Evolutionary conservation across 2,113 vertebrate genomes (phyloP).

Genomic region (Pica pica): DNA sequence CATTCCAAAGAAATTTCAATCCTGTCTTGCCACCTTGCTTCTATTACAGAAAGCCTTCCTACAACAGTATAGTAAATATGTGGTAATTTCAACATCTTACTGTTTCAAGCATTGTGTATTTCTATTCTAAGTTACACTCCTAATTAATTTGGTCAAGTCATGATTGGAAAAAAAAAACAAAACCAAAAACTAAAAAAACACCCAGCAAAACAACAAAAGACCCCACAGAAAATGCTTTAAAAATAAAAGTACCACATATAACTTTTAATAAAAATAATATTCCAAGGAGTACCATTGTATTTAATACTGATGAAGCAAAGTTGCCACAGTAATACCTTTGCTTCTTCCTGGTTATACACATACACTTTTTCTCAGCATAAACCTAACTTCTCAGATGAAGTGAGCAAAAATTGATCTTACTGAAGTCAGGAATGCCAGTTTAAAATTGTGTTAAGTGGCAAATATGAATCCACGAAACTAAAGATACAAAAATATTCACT

Average conservation of each 20-base stretch:
- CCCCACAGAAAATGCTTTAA: conserved; percentile 52
- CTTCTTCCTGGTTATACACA: conserved; percentile 64
- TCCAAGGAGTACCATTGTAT: conserved; percentile 55
- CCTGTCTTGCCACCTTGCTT: neutral
- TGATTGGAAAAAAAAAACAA: conserved; percentile 2
- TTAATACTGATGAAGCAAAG: conserved; percentile 77
- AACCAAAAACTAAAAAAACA: neutral
- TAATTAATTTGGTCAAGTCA: conserved; percentile 27
- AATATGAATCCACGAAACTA: conserved; percentile 34
- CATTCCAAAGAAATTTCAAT: neutral
- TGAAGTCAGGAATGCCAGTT: conserved; percentile 46
- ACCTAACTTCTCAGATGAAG: conserved; percentile 39
- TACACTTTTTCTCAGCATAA: conserved; percentile 25
- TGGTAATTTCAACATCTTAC: neutral
- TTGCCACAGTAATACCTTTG: conserved; percentile 39
- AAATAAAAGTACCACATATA: conserved; percentile 63
- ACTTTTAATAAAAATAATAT: conserved; percentile 45
- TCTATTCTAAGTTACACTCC: conserved; percentile 61
- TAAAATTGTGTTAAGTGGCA: conserved; percentile 60
- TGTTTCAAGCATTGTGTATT: conserved; percentile 20
- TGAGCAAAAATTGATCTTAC: conserved; percentile 50
- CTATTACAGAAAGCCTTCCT: neutral
- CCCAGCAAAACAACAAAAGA: neutral
- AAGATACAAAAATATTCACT: conserved; percentile 72
- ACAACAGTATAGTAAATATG: neutral